These are phyloP conservation scores for Linepithema humile DNA, from an alignment of 1,140 invertebrate species.

Conservation along the genomic window DNA sequence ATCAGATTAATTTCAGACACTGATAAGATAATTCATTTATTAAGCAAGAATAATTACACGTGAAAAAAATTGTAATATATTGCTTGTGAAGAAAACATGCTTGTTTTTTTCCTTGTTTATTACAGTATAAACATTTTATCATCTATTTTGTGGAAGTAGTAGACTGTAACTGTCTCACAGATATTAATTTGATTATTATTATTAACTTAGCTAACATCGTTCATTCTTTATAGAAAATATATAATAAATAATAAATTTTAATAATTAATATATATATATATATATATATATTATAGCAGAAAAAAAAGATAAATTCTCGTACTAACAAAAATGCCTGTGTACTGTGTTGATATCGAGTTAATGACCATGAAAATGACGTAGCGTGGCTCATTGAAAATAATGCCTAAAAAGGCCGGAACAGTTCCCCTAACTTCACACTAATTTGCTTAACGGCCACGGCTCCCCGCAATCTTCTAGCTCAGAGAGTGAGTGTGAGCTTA, in stretches of 20 bases:
- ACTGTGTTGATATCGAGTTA: background rate
- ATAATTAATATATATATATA: background rate
- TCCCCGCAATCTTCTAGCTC: slow-evolving; percentile 63
- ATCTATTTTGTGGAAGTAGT: background rate
- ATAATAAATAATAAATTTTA: background rate
- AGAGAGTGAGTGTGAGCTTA: slow-evolving; percentile 71
- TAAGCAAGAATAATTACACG: slow-evolving; percentile 2
- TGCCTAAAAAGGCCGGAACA: slow-evolving; percentile 33
- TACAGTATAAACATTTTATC: background rate
- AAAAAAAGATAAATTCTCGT: background rate
- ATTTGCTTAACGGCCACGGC: slow-evolving; percentile 76
- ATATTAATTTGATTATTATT: background rate
- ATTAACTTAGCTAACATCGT: background rate
- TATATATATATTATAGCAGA: background rate
- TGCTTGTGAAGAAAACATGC: background rate
- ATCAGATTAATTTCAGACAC: slow-evolving; percentile 61
- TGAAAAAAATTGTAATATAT: background rate
- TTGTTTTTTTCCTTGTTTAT: background rate
- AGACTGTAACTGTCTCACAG: background rate
- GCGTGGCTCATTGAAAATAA: slow-evolving; percentile 32
- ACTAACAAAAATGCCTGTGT: background rate
- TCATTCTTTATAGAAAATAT: background rate
- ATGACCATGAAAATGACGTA: slow-evolving; percentile 15
- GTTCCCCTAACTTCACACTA: slow-evolving; percentile 67
- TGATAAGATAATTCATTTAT: slow-evolving; percentile 51